Percentiles rank a stretch among this genome's conserved stretches.
Evolutionary conservation across 1,140 invertebrate genomes (phyloP).

Genomic region (Heliconius nattereri): DNA sequence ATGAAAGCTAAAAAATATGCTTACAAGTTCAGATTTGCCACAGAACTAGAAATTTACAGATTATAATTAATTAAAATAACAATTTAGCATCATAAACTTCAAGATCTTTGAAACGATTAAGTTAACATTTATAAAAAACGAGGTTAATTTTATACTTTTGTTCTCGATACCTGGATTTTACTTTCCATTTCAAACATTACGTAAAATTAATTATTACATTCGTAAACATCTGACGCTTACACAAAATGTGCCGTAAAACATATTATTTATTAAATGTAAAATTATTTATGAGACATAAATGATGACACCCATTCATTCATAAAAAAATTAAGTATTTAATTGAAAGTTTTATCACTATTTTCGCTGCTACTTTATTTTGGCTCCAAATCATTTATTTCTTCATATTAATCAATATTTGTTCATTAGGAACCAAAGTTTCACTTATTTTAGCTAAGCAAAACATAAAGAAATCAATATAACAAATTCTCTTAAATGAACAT

Average conservation of each 20-base stretch:
- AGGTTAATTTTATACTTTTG: slow-evolving; percentile 24
- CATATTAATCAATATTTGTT: too few species aligned
- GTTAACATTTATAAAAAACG: slow-evolving; percentile 19
- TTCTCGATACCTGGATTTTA: slow-evolving; percentile 20
- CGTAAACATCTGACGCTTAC: slow-evolving; percentile 14
- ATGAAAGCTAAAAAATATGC: not conserved
- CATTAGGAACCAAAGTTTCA: too few species aligned
- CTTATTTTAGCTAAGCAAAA: too few species aligned
- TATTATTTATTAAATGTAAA: not conserved
- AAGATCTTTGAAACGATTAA: not conserved
- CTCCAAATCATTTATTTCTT: too few species aligned
- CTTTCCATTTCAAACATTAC: slow-evolving; percentile 31
- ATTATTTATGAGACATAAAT: not conserved
- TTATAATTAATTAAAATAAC: not conserved
- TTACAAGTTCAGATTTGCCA: not conserved
- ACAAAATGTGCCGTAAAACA: not conserved
- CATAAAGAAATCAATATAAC: too few species aligned
- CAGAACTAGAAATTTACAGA: not conserved
- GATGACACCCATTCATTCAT: not conserved
- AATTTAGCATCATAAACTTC: not conserved
- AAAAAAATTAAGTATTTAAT: not conserved
- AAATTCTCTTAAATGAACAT: too few species aligned
- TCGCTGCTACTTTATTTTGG: too few species aligned
- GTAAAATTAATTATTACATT: slow-evolving; percentile 27
- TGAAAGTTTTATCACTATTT: too few species aligned